phyloP scores from a whole-genome alignment of 1,140 invertebrate species.

The Dreissena rostriformis region DNA sequence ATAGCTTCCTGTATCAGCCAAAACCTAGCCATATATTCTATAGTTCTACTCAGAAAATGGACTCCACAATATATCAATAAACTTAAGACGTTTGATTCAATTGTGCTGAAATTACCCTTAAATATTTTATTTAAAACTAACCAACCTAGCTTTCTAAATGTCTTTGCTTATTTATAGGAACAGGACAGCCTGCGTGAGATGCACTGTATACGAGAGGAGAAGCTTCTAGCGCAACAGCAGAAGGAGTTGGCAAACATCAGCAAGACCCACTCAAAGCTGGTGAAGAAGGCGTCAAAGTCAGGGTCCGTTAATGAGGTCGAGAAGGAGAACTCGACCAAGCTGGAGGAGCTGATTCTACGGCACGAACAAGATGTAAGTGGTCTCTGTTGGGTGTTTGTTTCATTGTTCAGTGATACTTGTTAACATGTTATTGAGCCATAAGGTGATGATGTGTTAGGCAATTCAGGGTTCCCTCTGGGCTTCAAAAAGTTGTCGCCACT shows the following conservation, averaged over 20 bases:
- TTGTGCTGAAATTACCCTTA: too few species aligned
- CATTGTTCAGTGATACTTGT: not conserved
- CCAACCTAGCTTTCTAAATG: too few species aligned
- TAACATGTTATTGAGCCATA: too few species aligned
- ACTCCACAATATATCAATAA: too few species aligned
- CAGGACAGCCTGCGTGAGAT: slow-evolving; percentile 66
- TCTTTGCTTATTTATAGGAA: slow-evolving; percentile 50
- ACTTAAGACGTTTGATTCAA: too few species aligned
- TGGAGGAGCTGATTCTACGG: slow-evolving; percentile 66
- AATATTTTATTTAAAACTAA: too few species aligned
- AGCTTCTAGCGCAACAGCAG: slow-evolving; percentile 63
- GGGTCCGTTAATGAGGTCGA: slow-evolving; percentile 66
- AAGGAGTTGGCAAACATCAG: slow-evolving; percentile 66
- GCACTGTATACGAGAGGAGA: slow-evolving; percentile 68
- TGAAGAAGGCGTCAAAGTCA: slow-evolving; percentile 67
- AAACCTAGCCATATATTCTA: too few species aligned
- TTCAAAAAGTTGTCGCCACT: too few species aligned
- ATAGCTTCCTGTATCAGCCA: too few species aligned
- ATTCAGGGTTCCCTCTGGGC: too few species aligned
- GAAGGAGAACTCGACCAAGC: slow-evolving; percentile 72
- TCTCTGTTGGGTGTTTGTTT: not conserved
- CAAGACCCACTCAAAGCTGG: slow-evolving; percentile 66
- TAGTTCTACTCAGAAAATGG: too few species aligned
- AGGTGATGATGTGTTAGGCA: too few species aligned
- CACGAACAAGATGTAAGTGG: slow-evolving; percentile 73